Base-by-base conservation (phyloP, 2,888 invertebrate species). In the Melieria omissa region DNA sequence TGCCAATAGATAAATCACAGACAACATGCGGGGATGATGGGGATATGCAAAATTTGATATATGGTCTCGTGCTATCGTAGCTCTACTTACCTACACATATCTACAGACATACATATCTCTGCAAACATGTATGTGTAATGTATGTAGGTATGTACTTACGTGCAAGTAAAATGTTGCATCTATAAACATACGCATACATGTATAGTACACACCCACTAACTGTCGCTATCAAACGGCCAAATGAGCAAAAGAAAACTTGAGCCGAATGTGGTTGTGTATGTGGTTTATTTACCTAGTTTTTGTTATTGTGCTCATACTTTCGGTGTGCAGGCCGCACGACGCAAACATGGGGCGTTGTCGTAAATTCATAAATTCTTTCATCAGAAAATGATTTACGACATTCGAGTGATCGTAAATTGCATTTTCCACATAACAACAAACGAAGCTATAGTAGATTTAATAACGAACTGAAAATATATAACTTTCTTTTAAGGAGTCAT, bases 351-450 rank as follows among this genome's bases (percentile, higher is more conserved):
- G 67, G 6, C 61, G 60, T 42, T 52, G 61, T 61, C 57, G 54
- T 65, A 67, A 64, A 67, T 70, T 72, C 67, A 70, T 74, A 74
- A 74, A 74, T 72, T 66, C 70, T 67, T 72, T 54, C 61, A 52
- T 42, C 64, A 52, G 29, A 60, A 69, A 65, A 71, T 68, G 69
- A 74, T 74, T 74, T 74, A 74, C 73, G 74, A 69, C 65, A 73
- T 49, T 57, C 47, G 65, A 67, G 65, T 73, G 71, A 71, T 71
- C 72, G 65, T 74, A 74, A 73, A 74, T 74, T 69, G 29, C 29
- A 29, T 29, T 29, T 29, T 29, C 29, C 29, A 29, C 29, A 29
- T 29, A 29, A 29, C 29, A 29, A 29, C 29, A 29, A 29, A 29
- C 29, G 29, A 29, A 29, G 29, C 29, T n/a, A n/a, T n/a, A n/a